Evolutionary conservation across 2,797 vertebrate genomes (phyloP).

Genomic region (Stomatorhinus walkeri): DNA sequence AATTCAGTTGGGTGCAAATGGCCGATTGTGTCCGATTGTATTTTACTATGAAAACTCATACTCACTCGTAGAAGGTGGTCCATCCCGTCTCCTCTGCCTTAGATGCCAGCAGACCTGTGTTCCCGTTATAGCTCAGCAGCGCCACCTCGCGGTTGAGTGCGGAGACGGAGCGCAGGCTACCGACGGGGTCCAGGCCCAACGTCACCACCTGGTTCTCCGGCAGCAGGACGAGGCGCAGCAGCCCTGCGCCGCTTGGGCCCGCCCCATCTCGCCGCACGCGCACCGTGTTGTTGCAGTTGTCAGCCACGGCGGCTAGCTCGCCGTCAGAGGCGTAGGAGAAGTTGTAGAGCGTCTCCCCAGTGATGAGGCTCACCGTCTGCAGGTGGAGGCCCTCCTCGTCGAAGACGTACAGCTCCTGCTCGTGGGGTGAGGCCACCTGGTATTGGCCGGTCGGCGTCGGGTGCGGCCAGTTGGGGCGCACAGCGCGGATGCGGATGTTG

Average conservation of each 20-base stretch:
- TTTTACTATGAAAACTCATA: conserved; percentile 23
- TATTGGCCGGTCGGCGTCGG: conserved; percentile 69
- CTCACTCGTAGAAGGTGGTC: conserved; percentile 86
- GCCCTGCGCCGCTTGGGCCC: conserved; percentile 52
- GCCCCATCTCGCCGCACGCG: conserved; percentile 63
- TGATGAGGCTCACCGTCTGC: conserved; percentile 78
- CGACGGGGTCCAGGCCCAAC: conserved; percentile 66
- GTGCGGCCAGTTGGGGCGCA: conserved; percentile 69
- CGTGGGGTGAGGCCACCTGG: conserved; percentile 74
- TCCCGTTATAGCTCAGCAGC: conserved; percentile 74
- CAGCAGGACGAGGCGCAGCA: conserved; percentile 73
- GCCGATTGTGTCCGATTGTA: neutral
- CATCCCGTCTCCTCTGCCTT: conserved; percentile 82
- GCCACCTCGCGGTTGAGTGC: conserved; percentile 75
- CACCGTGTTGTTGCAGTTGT: conserved; percentile 74
- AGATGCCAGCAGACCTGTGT: conserved; percentile 73
- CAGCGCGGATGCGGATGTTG: conserved; percentile 77
- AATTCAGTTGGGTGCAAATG: neutral
- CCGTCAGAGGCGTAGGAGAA: conserved; percentile 70
- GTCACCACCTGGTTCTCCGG: conserved; percentile 81
- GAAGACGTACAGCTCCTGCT: conserved; percentile 81
- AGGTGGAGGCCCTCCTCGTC: conserved; percentile 72
- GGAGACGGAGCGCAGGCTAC: conserved; percentile 76
- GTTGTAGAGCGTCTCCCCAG: conserved; percentile 75
- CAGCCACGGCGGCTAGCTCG: conserved; percentile 67